Evolutionary conservation across 2,888 invertebrate genomes (phyloP).

Genomic region (Aphelenchoides bicaudatus): DNA sequence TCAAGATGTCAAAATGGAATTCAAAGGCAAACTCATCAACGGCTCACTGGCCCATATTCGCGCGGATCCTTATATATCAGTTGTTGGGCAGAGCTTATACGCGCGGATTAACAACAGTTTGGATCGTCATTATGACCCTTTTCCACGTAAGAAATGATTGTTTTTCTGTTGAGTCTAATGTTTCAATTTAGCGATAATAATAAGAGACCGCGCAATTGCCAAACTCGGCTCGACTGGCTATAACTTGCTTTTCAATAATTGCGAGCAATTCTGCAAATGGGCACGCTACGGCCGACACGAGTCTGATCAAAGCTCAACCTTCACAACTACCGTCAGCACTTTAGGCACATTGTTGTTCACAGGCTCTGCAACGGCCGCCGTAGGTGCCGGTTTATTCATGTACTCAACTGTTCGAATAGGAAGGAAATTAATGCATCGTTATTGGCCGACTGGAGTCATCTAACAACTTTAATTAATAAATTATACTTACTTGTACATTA

Average conservation of each 20-base stretch:
- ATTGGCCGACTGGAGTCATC: too few species aligned
- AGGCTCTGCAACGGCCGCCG: background rate
- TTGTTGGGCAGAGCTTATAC: too few species aligned
- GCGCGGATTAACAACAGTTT: constrained; percentile 45
- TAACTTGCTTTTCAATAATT: constrained; percentile 60
- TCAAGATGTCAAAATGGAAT: constrained; percentile 18
- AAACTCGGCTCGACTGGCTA: constrained; percentile 60
- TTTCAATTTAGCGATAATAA: too few species aligned
- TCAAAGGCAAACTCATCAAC: constrained; percentile 23
- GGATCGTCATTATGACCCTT: constrained; percentile 45
- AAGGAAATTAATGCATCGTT: background rate
- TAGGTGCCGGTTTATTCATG: background rate
- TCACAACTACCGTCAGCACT: background rate
- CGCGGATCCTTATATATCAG: constrained; percentile 33
- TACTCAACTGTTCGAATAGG: background rate
- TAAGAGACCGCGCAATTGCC: constrained; percentile 60
- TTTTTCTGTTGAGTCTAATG: too few species aligned
- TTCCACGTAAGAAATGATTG: too few species aligned
- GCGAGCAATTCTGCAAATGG: constrained; percentile 62
- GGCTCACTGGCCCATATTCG: constrained; percentile 22
- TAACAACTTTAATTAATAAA: too few species aligned
- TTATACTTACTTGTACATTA: too few species aligned
- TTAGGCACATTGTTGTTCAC: background rate
- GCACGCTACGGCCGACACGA: constrained; percentile 59
- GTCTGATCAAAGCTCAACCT: constrained; percentile 52